Conservation (phyloP, 2,113 vertebrate genomes). For the Leucopsar rothschildi region DNA sequence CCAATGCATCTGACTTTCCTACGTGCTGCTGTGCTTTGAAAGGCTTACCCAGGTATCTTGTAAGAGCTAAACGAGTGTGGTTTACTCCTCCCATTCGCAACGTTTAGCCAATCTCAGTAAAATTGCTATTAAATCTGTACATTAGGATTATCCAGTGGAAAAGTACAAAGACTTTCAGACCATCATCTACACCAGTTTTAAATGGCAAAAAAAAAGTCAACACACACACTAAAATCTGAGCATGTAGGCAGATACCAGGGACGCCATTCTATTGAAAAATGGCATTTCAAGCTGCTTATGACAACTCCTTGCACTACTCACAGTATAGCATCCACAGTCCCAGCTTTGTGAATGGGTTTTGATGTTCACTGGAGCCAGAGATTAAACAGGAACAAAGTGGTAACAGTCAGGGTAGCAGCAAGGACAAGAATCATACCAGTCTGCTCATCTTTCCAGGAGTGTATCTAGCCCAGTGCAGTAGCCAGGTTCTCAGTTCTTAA, state of each 20-base stretch:
- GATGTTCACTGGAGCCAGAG: background rate
- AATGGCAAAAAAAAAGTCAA: background rate
- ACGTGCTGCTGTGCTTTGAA: background rate
- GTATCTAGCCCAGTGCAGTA: background rate
- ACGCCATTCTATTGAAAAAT: background rate
- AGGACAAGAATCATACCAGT: background rate
- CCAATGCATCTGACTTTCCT: background rate
- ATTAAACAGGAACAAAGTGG: background rate
- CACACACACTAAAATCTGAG: background rate
- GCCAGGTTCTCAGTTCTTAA: background rate
- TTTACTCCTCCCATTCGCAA: background rate
- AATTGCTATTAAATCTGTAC: background rate
- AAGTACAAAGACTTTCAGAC: background rate
- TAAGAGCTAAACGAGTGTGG: background rate
- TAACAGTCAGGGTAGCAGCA: background rate
- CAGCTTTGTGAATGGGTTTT: background rate
- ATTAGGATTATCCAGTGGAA: background rate
- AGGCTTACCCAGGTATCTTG: background rate
- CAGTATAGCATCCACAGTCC: background rate
- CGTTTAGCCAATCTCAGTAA: background rate
- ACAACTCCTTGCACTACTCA: background rate
- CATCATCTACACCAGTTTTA: background rate
- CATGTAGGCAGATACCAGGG: accelerated
- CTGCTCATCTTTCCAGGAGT: background rate
- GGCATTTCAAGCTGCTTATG: background rate